These are phyloP conservation scores for Hydraecia micacea DNA, from an alignment of 2,888 invertebrate species.

Conservation along the genomic window DNA sequence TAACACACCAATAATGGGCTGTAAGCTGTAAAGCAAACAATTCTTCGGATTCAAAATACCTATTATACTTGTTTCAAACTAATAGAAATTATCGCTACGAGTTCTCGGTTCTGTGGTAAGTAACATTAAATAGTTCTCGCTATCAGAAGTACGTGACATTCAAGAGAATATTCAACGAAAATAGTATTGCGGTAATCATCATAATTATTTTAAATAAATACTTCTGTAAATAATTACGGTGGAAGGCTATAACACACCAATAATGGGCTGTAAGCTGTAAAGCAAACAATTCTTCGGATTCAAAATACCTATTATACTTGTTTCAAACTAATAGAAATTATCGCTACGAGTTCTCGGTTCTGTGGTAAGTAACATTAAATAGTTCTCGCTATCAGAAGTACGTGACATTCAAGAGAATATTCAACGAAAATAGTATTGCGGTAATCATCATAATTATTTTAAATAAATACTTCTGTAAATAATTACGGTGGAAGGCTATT, in stretches of 20 bases:
- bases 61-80: not conserved
- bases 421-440: conserved; percentile 17
- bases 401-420: not conserved
- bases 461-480: conserved; percentile 57
- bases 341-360: not conserved
- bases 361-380: not conserved
- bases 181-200: conserved; percentile 33
- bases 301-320: too few species aligned
- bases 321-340: too few species aligned
- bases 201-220: conserved; percentile 56
- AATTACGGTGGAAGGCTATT: conserved; percentile 54
- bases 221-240: conserved; percentile 54
- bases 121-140: not conserved
- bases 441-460: conserved; percentile 44
- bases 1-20: not conserved
- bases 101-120: too few species aligned
- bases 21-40: conserved; percentile 24
- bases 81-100: conserved; percentile 3
- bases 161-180: conserved; percentile 6
- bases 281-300: too few species aligned
- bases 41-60: conserved; percentile 2
- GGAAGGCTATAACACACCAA: conserved; percentile 50
- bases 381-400: not conserved
- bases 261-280: too few species aligned
- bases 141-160: not conserved